Base-by-base conservation (phyloP, 2,797 vertebrate genomes). In the Ctenochaetus hawaiiensis region DNA sequence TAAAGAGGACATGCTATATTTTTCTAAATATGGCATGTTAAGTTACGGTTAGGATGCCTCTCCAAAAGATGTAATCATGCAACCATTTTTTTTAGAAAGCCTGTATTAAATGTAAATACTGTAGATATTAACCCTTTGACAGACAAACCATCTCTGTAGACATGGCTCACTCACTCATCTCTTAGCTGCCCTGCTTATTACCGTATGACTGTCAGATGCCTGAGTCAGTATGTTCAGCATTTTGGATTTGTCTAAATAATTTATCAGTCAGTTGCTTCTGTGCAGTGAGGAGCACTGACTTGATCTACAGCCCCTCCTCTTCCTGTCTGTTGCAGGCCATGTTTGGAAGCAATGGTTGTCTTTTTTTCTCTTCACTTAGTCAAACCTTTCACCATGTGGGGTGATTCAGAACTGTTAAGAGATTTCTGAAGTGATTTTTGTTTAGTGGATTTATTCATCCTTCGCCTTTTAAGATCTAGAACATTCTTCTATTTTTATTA, bases 201-300 rank as follows among this genome's bases (percentile, higher is more conserved):
- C 71, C 78, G 57, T 77, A 43, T 80, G 83, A 83, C 69, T 60
- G 79, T 87, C 74, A 81, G 80, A 74, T 77, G 77, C 78, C 77
- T 63, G 64, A 77, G 60, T 86, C 71, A 65, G 73, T 79, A 69
- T 88, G 82, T 70, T 85, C 77, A 84, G 77, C 76, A 72, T 86
- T 80, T 68, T 44, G 81, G 56, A 81, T 63, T 34, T 70, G 47
- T 78, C 69, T 89, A 69, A 88, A 90, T 89, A 82, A 89, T 90
- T 90, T 45, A 90, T 80, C 72, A 75, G 68, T 83, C 83, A 87
- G 81, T 83, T 81, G 72, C 78, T 77, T 82, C 78, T 74, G 67
- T 73, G 72, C 80, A 80, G 64, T 30, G 20, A 73, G 57, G 3
- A 63, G 41, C 23, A 22, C 64, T 52, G 72, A 68, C 64, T 75